Evolutionary conservation across 2,797 vertebrate species (phyloP), one percentile per base, ranked within the genome.

Genomic region (Pteropus rufus): DNA sequence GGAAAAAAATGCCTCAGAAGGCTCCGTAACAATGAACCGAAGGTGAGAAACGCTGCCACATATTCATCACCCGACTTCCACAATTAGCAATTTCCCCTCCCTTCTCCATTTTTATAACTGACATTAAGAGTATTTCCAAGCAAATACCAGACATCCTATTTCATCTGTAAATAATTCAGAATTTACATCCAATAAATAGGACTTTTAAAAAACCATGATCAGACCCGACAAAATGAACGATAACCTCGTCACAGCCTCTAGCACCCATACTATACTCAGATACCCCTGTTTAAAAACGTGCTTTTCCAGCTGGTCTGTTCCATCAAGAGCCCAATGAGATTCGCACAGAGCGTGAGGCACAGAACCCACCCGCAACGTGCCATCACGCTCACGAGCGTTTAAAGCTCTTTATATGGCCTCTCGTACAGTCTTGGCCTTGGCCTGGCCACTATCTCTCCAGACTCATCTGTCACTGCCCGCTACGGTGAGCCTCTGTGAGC

Each of bases 331-430:
- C 83, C 4, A 10, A 39, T 46, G 46, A 21, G 39, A 19, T 29
- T 18, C 34, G 2, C 29, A 29, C 2, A 0, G 16, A 23, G 2
- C 4, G 1, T 7, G 0, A 14, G 34, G 29, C 18, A 24, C 6
- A 19, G 0, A 29, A 23, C 29, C 31, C 46, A 11, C 1, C 44
- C 26, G 4, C 12, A 39, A 24, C 0, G 23, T 10, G 9, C 70
- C 23, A 11, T 0, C 0, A 0, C 58, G 41, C 36, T 34, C 10
- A 65, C 21, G 19, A 6, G 72, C 69, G 24, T 7, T 39, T 26
- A 46, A 62, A 54, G 41, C 29, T 14, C 62, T 23, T 56, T 0
- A 12, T 0, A 11, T 0, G 16, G 69, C 82, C 18, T 86, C 41
- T 21, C 6, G 36, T 19, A 26, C 2, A 2, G 21, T 7, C 23